These are phyloP conservation scores for Crocallis elinguaria DNA, from an alignment of 2,888 invertebrate species.

Conservation along the genomic window DNA sequence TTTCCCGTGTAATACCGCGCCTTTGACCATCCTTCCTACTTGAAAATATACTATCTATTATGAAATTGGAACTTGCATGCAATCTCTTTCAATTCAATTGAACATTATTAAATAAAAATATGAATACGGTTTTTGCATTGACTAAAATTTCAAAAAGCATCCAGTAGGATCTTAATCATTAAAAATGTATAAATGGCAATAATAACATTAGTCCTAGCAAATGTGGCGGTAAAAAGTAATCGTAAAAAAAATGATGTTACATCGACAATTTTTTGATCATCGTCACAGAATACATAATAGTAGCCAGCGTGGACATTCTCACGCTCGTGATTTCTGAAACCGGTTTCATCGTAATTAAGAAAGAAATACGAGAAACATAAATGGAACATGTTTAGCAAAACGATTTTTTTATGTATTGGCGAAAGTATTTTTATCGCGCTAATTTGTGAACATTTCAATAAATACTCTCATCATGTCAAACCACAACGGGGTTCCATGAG, in stretches of 20 bases:
- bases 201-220: too few species aligned
- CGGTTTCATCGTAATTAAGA: conserved; percentile 25
- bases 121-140: too few species aligned
- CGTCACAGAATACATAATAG: conserved; percentile 14
- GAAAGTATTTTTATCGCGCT: conserved; percentile 20
- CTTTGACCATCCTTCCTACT: conserved; percentile 17
- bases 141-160: too few species aligned
- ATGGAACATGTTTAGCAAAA: conserved; percentile 23
- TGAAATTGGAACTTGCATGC: conserved; percentile 16
- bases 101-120: background rate
- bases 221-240: too few species aligned
- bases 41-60: conserved; percentile 8
- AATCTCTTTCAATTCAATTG: background rate
- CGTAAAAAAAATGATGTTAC: too few species aligned
- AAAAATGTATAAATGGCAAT: too few species aligned
- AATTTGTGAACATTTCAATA: conserved; percentile 22
- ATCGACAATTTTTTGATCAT: too few species aligned
- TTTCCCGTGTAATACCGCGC: conserved; percentile 35
- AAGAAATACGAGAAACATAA: conserved; percentile 24
- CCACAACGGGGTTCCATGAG: conserved; percentile 12
- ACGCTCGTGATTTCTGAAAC: conserved; percentile 21
- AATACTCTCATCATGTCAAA: conserved; percentile 5
- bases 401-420: conserved; percentile 21
- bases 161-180: too few species aligned
- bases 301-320: conserved; percentile 21